phyloP scores from a whole-genome alignment of 1,140 invertebrate species.

The Zaprionus taronus region DNA sequence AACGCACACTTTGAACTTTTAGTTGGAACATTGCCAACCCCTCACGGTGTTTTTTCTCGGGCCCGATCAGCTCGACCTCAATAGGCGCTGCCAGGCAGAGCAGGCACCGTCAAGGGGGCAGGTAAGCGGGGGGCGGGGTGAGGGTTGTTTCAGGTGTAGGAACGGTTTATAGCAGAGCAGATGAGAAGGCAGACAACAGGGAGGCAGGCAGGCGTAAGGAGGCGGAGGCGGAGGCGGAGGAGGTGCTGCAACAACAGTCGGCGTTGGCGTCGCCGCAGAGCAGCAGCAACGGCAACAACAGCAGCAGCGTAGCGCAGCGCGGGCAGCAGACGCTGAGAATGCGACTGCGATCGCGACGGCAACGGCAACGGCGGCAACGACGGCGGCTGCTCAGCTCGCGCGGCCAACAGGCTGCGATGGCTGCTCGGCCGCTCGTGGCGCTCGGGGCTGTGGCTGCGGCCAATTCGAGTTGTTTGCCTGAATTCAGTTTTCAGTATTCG shows the following conservation, averaged over 20 bases:
- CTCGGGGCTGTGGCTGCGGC: constrained; percentile 54
- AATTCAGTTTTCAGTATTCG: constrained; percentile 81
- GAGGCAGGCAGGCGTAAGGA: background rate
- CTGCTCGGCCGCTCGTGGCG: constrained; percentile 76
- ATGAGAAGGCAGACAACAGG: no score
- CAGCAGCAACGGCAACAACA: constrained; percentile 39
- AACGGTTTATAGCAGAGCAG: background rate
- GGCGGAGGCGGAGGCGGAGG: background rate
- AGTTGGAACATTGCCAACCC: constrained; percentile 75
- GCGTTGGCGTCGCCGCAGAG: constrained; percentile 13
- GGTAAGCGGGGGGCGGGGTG: background rate
- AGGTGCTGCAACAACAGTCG: constrained; percentile 1
- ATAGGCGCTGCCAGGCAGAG: constrained; percentile 22
- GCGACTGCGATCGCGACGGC: constrained; percentile 5
- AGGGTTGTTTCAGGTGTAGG: background rate
- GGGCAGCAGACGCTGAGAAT: constrained; percentile 1
- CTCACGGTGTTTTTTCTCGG: constrained; percentile 68
- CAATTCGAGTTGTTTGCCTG: constrained; percentile 70
- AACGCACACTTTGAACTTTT: constrained; percentile 62
- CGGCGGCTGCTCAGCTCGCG: constrained; percentile 52
- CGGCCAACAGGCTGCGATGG: constrained; percentile 76
- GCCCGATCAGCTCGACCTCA: constrained; percentile 73
- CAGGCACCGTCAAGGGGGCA: background rate
- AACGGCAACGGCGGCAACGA: constrained; percentile 14
- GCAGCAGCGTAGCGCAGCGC: background rate